Conservation (phyloP, 2,888 invertebrate genomes). For the Mantis religiosa region DNA sequence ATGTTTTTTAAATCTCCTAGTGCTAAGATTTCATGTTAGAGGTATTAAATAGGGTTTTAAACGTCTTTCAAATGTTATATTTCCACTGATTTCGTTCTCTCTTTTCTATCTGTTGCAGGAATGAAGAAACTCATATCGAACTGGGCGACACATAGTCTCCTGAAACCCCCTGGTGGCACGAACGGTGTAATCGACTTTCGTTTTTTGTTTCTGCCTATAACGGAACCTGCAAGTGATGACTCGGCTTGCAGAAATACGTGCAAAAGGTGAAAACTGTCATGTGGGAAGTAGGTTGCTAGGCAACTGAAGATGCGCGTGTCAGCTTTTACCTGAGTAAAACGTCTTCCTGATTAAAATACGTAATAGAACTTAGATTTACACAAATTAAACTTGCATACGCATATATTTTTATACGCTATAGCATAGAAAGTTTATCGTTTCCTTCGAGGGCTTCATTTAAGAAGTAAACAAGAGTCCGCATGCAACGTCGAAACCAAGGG, state of each 20-base stretch:
- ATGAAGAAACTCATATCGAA: not conserved
- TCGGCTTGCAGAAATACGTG: not conserved
- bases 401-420: not conserved
- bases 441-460: not conserved
- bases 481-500: not conserved
- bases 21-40: too few relatives aligned
- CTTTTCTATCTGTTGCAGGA: not conserved
- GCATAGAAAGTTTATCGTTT: not conserved
- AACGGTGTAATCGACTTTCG: not conserved
- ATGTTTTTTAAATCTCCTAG: too few relatives aligned
- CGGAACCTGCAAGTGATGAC: not conserved
- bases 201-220: not conserved
- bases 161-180: not conserved
- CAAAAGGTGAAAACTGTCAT: not conserved
- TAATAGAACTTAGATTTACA: not conserved
- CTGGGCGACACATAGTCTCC: not conserved
- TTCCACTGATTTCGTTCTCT: not conserved
- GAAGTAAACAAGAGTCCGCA: not conserved
- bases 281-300: not conserved
- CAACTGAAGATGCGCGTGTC: not conserved
- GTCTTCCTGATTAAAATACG: not conserved
- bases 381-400: too few relatives aligned
- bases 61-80: too few relatives aligned
- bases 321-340: not conserved
- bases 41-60: too few relatives aligned